These are phyloP conservation scores for Podarcis siculus DNA, from an alignment of 2,797 vertebrate species.

Conservation along the genomic window DNA sequence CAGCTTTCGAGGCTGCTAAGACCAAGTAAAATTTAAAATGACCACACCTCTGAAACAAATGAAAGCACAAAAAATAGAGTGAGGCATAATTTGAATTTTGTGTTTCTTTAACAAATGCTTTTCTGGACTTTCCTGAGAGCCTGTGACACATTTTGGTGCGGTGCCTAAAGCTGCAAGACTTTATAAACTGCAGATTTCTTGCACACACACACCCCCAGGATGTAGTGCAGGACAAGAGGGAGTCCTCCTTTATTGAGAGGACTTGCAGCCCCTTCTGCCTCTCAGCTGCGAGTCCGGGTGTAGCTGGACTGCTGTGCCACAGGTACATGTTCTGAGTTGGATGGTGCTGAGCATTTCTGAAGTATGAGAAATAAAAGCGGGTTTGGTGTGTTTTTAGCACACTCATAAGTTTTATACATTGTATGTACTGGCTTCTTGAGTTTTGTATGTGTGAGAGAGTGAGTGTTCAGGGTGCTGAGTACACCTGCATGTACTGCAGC, in stretches of 20 bases:
- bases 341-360: conserved; percentile 65
- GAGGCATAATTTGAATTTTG: too few relatives aligned
- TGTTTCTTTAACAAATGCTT: too few relatives aligned
- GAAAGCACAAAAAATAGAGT: too few relatives aligned
- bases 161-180: too few relatives aligned
- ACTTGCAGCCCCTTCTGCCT: background rate
- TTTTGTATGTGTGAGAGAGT: conserved; percentile 45
- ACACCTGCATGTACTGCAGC: conserved; percentile 41
- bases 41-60: too few relatives aligned
- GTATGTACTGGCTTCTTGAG: conserved; percentile 74
- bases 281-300: conserved; percentile 33
- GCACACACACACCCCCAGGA: background rate
- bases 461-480: conserved; percentile 3
- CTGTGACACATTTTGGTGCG: too few relatives aligned
- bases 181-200: too few relatives aligned
- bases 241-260: background rate
- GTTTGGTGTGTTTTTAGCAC: conserved; percentile 83
- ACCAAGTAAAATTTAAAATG: too few relatives aligned
- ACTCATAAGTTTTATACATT: conserved; percentile 76
- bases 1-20: too few relatives aligned
- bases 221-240: fast-evolving
- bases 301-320: conserved; percentile 50
- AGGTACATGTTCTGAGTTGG: conserved; percentile 40
- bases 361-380: conserved; percentile 76
- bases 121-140: too few relatives aligned